Base-by-base conservation (phyloP, 2,797 vertebrate genomes). In the Cyprinella venusta region DNA sequence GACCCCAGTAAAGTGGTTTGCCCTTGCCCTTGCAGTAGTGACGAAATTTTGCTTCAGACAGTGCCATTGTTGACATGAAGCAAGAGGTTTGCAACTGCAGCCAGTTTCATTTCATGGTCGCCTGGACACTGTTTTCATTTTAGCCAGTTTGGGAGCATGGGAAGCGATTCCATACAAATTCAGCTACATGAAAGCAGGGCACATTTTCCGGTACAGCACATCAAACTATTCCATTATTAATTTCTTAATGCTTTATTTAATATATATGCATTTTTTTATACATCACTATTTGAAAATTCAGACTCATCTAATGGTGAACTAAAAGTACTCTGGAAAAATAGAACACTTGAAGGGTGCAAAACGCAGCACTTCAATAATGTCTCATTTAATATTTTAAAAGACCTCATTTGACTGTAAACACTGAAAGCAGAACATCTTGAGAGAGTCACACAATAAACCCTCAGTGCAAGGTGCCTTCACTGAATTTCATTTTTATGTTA, bases 1-100 rank as follows among this genome's bases (percentile, higher is more conserved):
- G 48, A 36, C 26, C 15, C 12, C 8, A 12, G 15, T 8, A 76
- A 45, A 45, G 6, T 12, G 36, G 38, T 48, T 38, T 45, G 69
- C 48, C 56, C 36, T 54, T 80, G 77, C 45, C 64, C 61, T 65
- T 54, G 40, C 19, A 56, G 69, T 33, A 42, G 42, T 74, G 68
- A 80, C 0, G 38, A 71, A 80, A 80, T 81, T 67, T 42, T 52
- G 48, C 70, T 65, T 75, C 1, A 52, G 42, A 24, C 26, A 6
- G 80, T 64, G 61, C 63, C 63, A 50, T 33, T 82, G 70, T 82
- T 74, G 42, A 50, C 80, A 81, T 71, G 26, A 18, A 72, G 79
- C 79, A 80, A 71, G 52, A 71, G 68, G 79, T 71, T 40, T 63
- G 68, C 80, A 81, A 81, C 16, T 71, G 54, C 16, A 45, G 24